Evolutionary conservation across 2,888 invertebrate genomes (phyloP).

Genomic region (Cataglyphis albicans): DNA sequence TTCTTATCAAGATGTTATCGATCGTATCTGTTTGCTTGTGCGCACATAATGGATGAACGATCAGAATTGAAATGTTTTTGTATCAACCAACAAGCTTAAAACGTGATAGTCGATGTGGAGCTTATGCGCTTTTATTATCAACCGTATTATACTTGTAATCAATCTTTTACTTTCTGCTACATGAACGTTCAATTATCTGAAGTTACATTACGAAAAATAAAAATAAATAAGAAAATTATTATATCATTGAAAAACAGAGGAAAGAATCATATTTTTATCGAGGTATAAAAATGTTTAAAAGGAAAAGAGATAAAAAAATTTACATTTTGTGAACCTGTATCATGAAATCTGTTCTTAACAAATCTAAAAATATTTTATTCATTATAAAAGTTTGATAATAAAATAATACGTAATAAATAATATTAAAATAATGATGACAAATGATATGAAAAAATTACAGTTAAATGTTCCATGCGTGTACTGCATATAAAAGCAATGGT

Average conservation of each 20-base stretch:
- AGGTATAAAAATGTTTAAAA: not conserved
- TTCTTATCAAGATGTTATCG: conserved; percentile 39
- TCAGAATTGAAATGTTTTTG: conserved; percentile 16
- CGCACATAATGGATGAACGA: not conserved
- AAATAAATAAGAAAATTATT: conserved; percentile 22
- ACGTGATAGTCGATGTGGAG: conserved; percentile 20
- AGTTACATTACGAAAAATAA: conserved; percentile 26
- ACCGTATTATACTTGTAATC: conserved; percentile 15
- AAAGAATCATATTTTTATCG: not conserved
- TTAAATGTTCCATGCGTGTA: not conserved
- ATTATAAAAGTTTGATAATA: not conserved
- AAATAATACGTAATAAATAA: not conserved
- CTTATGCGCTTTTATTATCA: conserved; percentile 45
- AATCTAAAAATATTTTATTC: not conserved
- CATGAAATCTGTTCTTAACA: not conserved
- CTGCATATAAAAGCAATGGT: not conserved
- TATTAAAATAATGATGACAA: conserved; percentile 11
- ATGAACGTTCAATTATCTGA: conserved; percentile 42
- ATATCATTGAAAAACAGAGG: not conserved
- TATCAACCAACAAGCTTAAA: conserved; percentile 36
- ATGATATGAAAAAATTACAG: not conserved
- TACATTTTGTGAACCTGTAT: not conserved
- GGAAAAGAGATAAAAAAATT: conserved; percentile 1
- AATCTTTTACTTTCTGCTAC: conserved; percentile 41
- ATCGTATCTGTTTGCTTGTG: conserved; percentile 9